These are phyloP conservation scores for Dysdera silvatica DNA, from an alignment of 1,140 invertebrate species.

Conservation along the genomic window DNA sequence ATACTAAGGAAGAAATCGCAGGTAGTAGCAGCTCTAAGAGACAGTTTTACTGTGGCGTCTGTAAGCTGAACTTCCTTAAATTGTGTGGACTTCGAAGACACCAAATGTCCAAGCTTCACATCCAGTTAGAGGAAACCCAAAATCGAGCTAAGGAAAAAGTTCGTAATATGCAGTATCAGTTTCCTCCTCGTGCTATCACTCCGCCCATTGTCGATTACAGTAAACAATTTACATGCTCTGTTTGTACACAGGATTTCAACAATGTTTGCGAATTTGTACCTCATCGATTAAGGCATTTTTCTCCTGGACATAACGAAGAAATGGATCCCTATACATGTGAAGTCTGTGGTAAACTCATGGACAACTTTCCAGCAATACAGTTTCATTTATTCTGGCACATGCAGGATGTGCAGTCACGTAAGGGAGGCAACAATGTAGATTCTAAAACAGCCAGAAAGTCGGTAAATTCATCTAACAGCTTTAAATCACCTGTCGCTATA, in stretches of 20 bases:
- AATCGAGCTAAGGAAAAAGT: too few relatives aligned
- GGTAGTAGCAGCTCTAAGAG: too few relatives aligned
- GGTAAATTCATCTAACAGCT: background rate
- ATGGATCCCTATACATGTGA: conserved; percentile 21
- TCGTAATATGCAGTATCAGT: too few relatives aligned
- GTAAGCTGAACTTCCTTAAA: conserved; percentile 17
- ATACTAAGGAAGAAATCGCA: too few relatives aligned
- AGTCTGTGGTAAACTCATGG: conserved; percentile 18
- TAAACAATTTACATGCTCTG: conserved; percentile 18
- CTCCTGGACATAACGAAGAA: conserved; percentile 8
- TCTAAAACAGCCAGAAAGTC: background rate
- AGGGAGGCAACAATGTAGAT: background rate
- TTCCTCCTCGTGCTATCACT: too few relatives aligned
- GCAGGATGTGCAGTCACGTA: conserved; percentile 1
- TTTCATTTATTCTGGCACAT: conserved; percentile 27
- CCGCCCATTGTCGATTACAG: too few relatives aligned
- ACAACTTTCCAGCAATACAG: conserved; percentile 17
- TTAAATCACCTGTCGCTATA: too few relatives aligned
- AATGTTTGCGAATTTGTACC: conserved; percentile 22
- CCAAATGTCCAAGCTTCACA: conserved; percentile 17
- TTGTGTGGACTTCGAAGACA: conserved; percentile 12
- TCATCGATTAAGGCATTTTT: conserved; percentile 26
- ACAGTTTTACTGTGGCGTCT: conserved; percentile 26
- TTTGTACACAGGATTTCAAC: conserved; percentile 19
- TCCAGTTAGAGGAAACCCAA: too few relatives aligned